phyloP scores from a whole-genome alignment of 2,797 vertebrate genomes.

The Danio aesculapii region DNA sequence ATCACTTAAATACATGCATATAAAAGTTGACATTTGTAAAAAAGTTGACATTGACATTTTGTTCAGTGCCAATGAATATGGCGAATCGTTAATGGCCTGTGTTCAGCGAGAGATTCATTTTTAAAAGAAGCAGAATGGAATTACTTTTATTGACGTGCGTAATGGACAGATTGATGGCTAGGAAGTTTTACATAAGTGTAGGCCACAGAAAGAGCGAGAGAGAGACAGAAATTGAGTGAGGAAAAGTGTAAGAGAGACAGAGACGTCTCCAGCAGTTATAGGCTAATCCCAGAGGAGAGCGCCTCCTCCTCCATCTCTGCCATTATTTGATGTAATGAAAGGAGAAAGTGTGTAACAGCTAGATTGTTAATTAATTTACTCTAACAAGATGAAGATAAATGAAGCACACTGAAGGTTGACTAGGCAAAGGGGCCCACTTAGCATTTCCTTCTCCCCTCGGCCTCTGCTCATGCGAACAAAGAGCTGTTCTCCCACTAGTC shows the following conservation, averaged over 20 bases:
- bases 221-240: constrained; percentile 43
- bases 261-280: constrained; percentile 71
- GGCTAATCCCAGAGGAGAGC: constrained; percentile 79
- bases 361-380: constrained; percentile 99
- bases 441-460: constrained; percentile 80
- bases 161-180: constrained; percentile 26
- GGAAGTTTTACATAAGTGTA: not conserved
- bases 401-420: constrained; percentile 92
- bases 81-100: not conserved
- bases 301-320: constrained; percentile 84
- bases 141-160: not conserved
- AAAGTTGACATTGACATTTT: not conserved
- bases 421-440: constrained; percentile 91
- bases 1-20: not conserved
- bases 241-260: constrained; percentile 65
- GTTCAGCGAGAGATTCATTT: not conserved
- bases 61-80: not conserved
- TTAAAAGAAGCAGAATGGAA: not conserved
- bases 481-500: constrained; percentile 65
- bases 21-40: not conserved
- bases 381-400: constrained; percentile 99
- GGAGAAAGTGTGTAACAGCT: constrained; percentile 96
- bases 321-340: constrained; percentile 99
- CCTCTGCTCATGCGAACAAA: constrained; percentile 72
- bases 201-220: constrained; percentile 34